phyloP scores from a whole-genome alignment of 2,888 invertebrate genomes.

The Macaria liturata region DNA sequence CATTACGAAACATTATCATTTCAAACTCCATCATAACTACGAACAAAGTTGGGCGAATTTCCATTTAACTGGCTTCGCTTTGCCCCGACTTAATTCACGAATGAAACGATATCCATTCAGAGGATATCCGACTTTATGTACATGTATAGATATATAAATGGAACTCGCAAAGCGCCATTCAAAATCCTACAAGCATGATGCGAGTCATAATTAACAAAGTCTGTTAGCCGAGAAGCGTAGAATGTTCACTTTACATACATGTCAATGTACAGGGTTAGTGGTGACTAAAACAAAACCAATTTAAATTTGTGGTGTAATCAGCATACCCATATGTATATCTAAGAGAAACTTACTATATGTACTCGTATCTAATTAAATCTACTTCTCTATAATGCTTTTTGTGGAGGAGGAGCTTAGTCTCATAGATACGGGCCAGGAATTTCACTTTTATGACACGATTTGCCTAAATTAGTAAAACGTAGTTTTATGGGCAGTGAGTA shows the following conservation, averaged over 20 bases:
- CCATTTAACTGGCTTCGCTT: not conserved
- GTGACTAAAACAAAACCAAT: not conserved
- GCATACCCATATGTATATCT: too few species aligned
- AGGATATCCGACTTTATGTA: not conserved
- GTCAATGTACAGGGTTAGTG: not conserved
- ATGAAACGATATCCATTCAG: not conserved
- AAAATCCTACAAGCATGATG: slow-evolving; percentile 2
- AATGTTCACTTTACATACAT: not conserved
- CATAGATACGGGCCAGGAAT: too few species aligned
- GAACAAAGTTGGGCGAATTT: not conserved
- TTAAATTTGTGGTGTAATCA: not conserved
- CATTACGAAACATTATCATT: too few species aligned
- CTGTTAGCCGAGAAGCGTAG: slow-evolving; percentile 1
- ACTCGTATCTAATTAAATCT: too few species aligned
- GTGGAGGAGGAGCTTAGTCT: too few species aligned
- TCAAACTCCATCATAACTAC: too few species aligned
- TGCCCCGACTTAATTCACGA: not conserved
- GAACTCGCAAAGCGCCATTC: slow-evolving; percentile 5
- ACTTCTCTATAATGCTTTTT: too few species aligned
- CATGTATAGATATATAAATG: not conserved
- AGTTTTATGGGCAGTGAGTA: too few species aligned
- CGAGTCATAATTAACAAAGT: slow-evolving; percentile 9
- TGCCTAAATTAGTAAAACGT: too few species aligned
- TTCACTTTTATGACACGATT: too few species aligned
- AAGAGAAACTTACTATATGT: too few species aligned